These are phyloP conservation scores for Tetragonula carbonaria DNA, from an alignment of 2,888 invertebrate species.

Conservation along the genomic window DNA sequence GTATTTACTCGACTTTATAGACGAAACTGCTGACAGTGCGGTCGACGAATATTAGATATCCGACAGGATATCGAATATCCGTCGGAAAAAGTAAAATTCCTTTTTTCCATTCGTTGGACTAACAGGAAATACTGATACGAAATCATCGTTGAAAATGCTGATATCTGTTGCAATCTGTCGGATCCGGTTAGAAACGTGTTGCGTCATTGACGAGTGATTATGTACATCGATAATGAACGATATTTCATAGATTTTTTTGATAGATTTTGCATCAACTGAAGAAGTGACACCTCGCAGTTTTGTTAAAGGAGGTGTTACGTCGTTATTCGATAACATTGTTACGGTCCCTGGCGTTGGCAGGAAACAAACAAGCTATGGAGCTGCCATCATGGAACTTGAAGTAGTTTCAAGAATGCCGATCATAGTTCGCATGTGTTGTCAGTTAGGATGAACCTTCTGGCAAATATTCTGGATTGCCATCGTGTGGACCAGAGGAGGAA, in stretches of 20 bases:
- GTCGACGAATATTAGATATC: no score
- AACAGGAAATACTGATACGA: not conserved
- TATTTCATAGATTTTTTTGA: no score
- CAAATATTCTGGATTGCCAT: not conserved
- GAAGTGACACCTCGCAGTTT: constrained; percentile 27
- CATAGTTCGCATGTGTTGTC: not conserved
- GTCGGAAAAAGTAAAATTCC: constrained; percentile 6
- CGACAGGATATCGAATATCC: not conserved
- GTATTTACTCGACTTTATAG: not conserved
- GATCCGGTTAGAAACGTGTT: constrained; percentile 12
- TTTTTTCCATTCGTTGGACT: not conserved
- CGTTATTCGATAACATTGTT: not conserved
- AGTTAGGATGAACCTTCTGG: constrained; percentile 18
- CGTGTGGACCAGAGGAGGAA: not conserved
- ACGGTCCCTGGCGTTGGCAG: constrained; percentile 24
- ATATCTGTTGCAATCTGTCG: constrained; percentile 45
- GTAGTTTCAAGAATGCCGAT: not conserved
- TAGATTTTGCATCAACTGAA: constrained; percentile 21
- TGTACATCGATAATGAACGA: not conserved
- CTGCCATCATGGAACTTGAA: constrained; percentile 20
- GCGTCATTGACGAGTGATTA: constrained; percentile 19
- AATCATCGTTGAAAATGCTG: not conserved
- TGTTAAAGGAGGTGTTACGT: not conserved
- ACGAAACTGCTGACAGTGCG: not conserved
- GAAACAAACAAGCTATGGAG: not conserved